Base-by-base conservation (phyloP, 2,797 vertebrate species). In the Falco berigora region DNA sequence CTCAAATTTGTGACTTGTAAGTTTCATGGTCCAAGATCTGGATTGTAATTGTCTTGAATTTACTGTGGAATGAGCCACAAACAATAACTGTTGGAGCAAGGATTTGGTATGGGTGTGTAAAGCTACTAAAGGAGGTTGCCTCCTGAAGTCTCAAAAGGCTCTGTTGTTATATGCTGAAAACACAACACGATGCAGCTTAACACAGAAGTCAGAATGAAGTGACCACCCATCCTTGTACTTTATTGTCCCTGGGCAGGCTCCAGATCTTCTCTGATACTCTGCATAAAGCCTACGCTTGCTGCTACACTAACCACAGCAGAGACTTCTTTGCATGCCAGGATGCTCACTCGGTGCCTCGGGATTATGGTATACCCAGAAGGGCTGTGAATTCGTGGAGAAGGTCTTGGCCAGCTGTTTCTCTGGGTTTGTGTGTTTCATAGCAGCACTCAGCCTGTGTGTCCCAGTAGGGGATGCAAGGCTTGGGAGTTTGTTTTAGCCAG, bases 241-340 rank as follows among this genome's bases (percentile, higher is more conserved):
- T 3, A 3, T 62, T 61, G 36, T 78, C 46, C n/a, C 47, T 47
- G 52, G 19, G 46, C 46, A 30, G 61, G 55, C 66, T 91, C 71
- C 47, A 42, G 5, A 50, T 79, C 28, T 58, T 66, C 46, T 42
- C 52, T 14, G 20, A 18, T 40, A 18, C 42, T 74, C n/a, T 86
- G 32, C 23, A 30, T 53, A 75, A 84, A 46, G 50, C 11, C 40
- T 24, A 1, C 30, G 72, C 50, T 56, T 84, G 50, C 59, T 73
- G 24, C 40, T 80, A 83, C 4, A 2, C 15, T 38, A 38, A 44
- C 36, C 2, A 0, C 55, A 52, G 66, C 36, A 64, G 69, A 83
- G 52, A 22, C 61, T 88, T 27, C 46, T 34, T 59, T 0, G 0
- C 10, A 4, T 47, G 42, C 63, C 0, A 1, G 87, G 56, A 47